A percentile compares a stretch with the other conserved stretches of the same genome.
These are phyloP conservation scores for human DNA, from an alignment of 2,113 vertebrate genomes.

Conservation along the genomic window GRCh38 chr3:88189001-88189500, in stretches of 20 bases:
- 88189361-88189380: too few relatives aligned
- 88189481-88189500: too few relatives aligned
- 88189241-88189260: slow-evolving; percentile 16
- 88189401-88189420: too few relatives aligned
- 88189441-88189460: too few relatives aligned
- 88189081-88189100: neutral
- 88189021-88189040: neutral
- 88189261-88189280: neutral
- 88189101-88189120: neutral
- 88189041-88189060: neutral
- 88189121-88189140: neutral
- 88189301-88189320: too few relatives aligned
- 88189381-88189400: too few relatives aligned
- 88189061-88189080: neutral
- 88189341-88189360: too few relatives aligned
- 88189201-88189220: slow-evolving; percentile 2
- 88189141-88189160: neutral
- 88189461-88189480: too few relatives aligned
- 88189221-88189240: slow-evolving; percentile 47
- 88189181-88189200: slow-evolving; percentile 34
- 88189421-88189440: too few relatives aligned
- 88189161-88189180: slow-evolving; percentile 31
- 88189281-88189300: too few relatives aligned
- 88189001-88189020: neutral
- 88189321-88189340: too few relatives aligned